Conservation (phyloP, 1,140 invertebrate genomes). For the Trachymyrmex cornetzi region DNA sequence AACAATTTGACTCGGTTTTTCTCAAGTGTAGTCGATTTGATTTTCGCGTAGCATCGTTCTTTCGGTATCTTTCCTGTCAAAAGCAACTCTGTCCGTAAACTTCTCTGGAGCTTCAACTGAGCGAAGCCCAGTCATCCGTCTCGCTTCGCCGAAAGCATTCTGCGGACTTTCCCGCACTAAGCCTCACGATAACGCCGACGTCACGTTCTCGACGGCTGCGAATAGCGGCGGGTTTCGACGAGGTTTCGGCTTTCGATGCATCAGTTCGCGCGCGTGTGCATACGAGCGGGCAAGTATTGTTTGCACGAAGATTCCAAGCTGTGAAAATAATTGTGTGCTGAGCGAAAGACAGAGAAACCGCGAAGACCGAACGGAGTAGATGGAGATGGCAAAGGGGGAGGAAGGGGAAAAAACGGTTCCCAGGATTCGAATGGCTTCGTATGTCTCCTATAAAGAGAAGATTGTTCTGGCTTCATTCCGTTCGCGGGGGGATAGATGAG, state of each 20-base stretch:
- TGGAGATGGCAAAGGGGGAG: constrained; percentile 66
- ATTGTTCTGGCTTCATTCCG: constrained; percentile 79
- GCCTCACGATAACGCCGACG: constrained; percentile 46
- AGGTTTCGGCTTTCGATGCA: constrained; percentile 38
- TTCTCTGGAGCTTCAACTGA: background rate
- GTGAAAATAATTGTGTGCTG: constrained; percentile 83
- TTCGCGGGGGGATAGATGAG: constrained; percentile 77
- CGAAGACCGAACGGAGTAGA: constrained; percentile 36
- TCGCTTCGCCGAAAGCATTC: constrained; percentile 3
- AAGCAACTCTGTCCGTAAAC: background rate
- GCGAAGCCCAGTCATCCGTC: background rate
- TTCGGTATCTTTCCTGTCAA: background rate
- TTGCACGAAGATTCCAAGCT: constrained; percentile 75
- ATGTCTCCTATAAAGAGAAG: constrained; percentile 84
- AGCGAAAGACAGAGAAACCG: constrained; percentile 77
- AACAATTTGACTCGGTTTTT: background rate
- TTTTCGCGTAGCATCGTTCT: background rate
- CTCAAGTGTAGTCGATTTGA: background rate
- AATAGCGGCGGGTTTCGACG: constrained; percentile 29
- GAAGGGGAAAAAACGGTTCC: constrained; percentile 81
- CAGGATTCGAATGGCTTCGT: constrained; percentile 85
- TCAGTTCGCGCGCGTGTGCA: constrained; percentile 7
- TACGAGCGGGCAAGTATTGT: constrained; percentile 54
- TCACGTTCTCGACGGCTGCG: constrained; percentile 67
- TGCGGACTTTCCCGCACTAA: constrained; percentile 48